Conservation (phyloP, 2,113 vertebrate genomes). For the Neogobius melanostomus region DNA sequence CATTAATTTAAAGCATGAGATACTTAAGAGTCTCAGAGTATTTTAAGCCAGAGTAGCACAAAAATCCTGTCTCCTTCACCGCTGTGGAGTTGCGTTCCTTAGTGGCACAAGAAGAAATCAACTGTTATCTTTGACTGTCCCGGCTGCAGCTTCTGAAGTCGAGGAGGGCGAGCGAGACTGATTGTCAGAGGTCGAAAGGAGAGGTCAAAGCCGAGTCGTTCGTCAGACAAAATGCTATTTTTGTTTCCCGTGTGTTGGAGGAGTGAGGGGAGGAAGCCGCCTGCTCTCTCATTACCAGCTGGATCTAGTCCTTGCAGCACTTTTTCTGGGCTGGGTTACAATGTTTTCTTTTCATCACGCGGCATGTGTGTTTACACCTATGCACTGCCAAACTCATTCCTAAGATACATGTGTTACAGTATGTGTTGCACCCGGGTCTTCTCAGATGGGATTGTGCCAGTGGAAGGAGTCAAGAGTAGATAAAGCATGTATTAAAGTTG, state of each 20-base stretch:
- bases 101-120: conserved; percentile 79
- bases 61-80: conserved; percentile 48
- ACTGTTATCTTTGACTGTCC: conserved; percentile 77
- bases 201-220: conserved; percentile 91
- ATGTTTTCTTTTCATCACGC: conserved; percentile 56
- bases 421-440: too few species aligned
- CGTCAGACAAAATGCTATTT: conserved; percentile 94
- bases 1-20: too few species aligned
- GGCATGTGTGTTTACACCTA: conserved; percentile 42
- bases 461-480: neutral
- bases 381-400: conserved; percentile 21
- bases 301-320: conserved; percentile 78
- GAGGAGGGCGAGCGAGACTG: conserved; percentile 89
- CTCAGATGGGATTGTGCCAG: neutral
- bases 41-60: too few species aligned
- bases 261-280: conserved; percentile 72
- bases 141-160: conserved; percentile 75
- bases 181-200: conserved; percentile 96
- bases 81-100: conserved; percentile 51
- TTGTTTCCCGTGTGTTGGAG: conserved; percentile 88
- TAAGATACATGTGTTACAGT: conserved; percentile 4
- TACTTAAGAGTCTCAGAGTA: too few species aligned
- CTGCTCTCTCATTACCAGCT: conserved; percentile 70
- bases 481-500: neutral
- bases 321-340: conserved; percentile 76